Conservation (phyloP, 2,113 vertebrate genomes). For the Halcyon senegalensis region DNA sequence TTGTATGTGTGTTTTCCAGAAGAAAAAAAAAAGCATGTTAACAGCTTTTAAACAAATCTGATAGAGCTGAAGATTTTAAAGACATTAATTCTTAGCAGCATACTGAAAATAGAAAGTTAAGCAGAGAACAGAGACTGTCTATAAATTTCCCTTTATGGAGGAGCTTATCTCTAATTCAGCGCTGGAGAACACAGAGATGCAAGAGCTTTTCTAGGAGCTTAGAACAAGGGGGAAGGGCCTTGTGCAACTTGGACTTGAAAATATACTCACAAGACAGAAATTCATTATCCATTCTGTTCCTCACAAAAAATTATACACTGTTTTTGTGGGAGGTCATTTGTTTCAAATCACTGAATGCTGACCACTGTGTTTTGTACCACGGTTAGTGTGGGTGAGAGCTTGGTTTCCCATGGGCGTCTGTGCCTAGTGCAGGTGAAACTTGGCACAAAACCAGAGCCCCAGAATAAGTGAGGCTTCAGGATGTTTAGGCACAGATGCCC, state of each 20-base stretch:
- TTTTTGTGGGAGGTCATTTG: background rate
- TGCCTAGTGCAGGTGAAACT: background rate
- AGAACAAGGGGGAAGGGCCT: background rate
- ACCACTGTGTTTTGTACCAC: background rate
- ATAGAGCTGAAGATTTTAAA: background rate
- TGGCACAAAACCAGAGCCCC: background rate
- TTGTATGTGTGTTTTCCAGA: background rate
- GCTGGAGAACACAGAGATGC: background rate
- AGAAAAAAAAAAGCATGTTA: background rate
- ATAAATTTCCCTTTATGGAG: background rate
- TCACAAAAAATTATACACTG: background rate
- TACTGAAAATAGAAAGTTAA: background rate
- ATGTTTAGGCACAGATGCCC: too few relatives aligned
- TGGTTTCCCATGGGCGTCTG: rapidly evolving
- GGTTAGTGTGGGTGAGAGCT: background rate
- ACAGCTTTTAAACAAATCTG: background rate
- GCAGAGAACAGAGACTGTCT: background rate
- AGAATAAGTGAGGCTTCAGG: background rate
- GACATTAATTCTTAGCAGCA: background rate
- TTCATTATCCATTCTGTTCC: background rate
- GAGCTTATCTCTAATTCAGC: background rate
- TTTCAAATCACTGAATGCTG: background rate
- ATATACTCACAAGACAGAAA: background rate
- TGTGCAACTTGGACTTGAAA: background rate
- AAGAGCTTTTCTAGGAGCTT: background rate